A percentile compares a stretch with the other conserved stretches of the same genome.
These are phyloP conservation scores for Enoplosus armatus DNA, from an alignment of 2,797 vertebrate genomes.

Conservation along the genomic window DNA sequence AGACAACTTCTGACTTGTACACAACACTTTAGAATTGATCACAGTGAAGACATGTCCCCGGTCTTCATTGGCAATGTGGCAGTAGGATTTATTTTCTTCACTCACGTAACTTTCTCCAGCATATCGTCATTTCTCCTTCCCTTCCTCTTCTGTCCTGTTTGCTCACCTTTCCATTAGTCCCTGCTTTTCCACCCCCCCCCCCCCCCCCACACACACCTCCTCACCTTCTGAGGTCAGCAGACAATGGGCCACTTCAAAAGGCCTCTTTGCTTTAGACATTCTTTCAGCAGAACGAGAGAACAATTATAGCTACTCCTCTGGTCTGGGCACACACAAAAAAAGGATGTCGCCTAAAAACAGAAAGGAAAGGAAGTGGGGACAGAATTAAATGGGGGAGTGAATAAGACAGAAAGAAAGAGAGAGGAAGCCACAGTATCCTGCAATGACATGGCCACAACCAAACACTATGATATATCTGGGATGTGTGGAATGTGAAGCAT, in stretches of 20 bases:
- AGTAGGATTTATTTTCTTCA: neutral
- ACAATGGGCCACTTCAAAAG: constrained; percentile 85
- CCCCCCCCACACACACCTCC: constrained; percentile 29
- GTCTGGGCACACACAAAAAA: constrained; percentile 69
- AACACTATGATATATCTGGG: constrained; percentile 65
- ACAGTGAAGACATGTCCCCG: neutral
- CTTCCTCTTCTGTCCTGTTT: constrained; percentile 10
- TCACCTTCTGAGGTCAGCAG: constrained; percentile 74
- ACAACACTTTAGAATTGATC: neutral
- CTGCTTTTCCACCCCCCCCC: neutral
- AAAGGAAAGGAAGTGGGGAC: constrained; percentile 70
- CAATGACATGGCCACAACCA: constrained; percentile 65
- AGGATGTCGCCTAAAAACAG: constrained; percentile 81
- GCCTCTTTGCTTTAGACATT: constrained; percentile 79
- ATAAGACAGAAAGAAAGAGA: constrained; percentile 67
- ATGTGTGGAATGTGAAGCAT: constrained; percentile 80
- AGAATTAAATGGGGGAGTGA: constrained; percentile 65
- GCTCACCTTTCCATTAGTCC: constrained; percentile 37
- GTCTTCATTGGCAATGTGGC: neutral
- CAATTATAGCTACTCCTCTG: constrained; percentile 82
- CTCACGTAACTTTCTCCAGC: neutral
- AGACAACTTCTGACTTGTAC: neutral
- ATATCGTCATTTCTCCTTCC: neutral
- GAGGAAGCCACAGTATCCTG: constrained; percentile 74
- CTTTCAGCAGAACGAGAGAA: constrained; percentile 68